Evolutionary conservation across 2,888 invertebrate species (phyloP).

Genomic region (Lasioglossum lativentre): DNA sequence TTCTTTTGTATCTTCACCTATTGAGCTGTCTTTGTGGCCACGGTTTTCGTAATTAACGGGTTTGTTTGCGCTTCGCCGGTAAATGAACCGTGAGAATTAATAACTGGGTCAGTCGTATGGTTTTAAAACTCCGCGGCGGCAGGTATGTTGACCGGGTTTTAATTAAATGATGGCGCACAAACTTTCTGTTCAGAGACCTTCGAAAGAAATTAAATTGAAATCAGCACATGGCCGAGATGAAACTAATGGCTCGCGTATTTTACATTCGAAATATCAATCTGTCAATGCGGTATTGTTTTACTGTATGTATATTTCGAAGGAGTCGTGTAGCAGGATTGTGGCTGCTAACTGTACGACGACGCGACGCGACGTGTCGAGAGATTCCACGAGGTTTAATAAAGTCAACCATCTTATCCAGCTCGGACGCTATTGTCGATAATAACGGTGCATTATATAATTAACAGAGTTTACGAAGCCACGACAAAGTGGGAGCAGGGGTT

Average conservation of each 20-base stretch:
- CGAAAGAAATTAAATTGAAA: neutral
- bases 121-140: neutral
- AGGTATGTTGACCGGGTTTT: neutral
- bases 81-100: neutral
- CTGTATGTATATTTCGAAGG: too few relatives aligned
- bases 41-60: neutral
- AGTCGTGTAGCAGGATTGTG: too few relatives aligned
- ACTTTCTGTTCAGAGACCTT: neutral
- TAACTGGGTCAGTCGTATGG: neutral
- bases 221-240: neutral
- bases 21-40: neutral
- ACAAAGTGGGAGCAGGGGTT: conserved; percentile 11
- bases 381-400: neutral
- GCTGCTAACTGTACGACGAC: neutral
- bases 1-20: conserved; percentile 1
- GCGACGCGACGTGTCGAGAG: neutral
- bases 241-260: too few relatives aligned
- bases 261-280: too few relatives aligned
- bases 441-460: conserved; percentile 50
- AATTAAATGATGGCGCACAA: neutral
- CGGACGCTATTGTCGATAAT: conserved; percentile 42
- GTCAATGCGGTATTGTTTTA: too few relatives aligned
- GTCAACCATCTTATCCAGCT: conserved; percentile 3
- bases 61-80: neutral
- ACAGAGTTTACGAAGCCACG: conserved; percentile 44